Conservation (phyloP, 2,797 vertebrate species). For the Pampus argenteus region DNA sequence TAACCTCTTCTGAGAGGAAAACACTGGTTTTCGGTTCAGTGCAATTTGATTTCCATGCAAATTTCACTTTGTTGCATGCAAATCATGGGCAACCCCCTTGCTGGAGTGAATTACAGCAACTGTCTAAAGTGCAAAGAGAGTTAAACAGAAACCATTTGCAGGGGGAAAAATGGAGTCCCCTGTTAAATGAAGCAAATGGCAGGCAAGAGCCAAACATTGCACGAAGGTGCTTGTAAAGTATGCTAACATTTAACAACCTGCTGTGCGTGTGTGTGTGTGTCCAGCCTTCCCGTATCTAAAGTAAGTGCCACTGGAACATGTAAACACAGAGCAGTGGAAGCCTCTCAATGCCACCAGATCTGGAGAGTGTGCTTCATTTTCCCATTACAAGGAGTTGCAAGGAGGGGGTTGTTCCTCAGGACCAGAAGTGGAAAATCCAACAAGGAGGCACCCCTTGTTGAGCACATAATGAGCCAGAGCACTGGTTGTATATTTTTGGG, state of each 20-base stretch:
- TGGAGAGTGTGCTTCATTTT: constrained; percentile 55
- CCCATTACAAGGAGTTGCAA: constrained; percentile 49
- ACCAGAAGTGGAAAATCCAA: constrained; percentile 77
- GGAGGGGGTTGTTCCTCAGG: constrained; percentile 62
- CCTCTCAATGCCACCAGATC: constrained; percentile 66
- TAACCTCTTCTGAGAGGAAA: constrained; percentile 44
- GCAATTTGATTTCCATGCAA: constrained; percentile 69
- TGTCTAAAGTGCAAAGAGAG: constrained; percentile 70
- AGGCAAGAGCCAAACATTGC: constrained; percentile 64
- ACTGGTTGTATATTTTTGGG: constrained; percentile 59
- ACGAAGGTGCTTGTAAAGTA: constrained; percentile 72
- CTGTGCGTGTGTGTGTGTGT: constrained; percentile 25
- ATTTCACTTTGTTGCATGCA: constrained; percentile 68
- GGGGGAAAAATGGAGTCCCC: constrained; percentile 66
- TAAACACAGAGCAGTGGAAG: constrained; percentile 60
- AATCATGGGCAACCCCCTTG: constrained; percentile 60
- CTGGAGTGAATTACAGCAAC: constrained; percentile 62
- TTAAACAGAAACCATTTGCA: constrained; percentile 68
- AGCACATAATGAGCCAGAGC: constrained; percentile 55
- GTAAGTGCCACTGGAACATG: constrained; percentile 61
- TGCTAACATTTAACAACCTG: constrained; percentile 65
- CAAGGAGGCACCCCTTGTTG: constrained; percentile 67
- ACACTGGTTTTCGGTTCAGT: constrained; percentile 30
- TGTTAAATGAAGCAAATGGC: constrained; percentile 65
- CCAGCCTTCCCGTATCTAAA: constrained; percentile 41